phyloP scores from a whole-genome alignment of 2,888 invertebrate genomes.

The Melinopterus prodromus region DNA sequence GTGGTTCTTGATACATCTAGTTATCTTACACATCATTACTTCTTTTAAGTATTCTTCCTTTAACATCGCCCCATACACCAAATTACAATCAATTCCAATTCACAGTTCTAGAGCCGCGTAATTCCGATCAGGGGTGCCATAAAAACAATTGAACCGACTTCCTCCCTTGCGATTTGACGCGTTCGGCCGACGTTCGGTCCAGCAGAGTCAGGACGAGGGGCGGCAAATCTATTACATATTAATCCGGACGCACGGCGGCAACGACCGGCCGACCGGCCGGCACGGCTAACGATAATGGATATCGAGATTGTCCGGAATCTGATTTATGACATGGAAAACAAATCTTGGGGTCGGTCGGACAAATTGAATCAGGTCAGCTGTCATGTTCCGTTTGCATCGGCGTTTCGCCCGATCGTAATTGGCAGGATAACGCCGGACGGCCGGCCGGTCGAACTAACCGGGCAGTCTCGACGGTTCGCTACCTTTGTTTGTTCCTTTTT shows the following conservation, averaged over 20 bases:
- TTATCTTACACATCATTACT: too few relatives aligned
- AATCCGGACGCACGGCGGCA: conserved; percentile 33
- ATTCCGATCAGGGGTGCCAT: conserved; percentile 45
- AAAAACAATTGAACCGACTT: conserved; percentile 53
- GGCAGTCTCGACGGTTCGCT: neutral
- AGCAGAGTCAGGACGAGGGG: neutral
- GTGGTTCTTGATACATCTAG: too few relatives aligned
- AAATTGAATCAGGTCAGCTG: conserved; percentile 60
- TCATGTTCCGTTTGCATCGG: conserved; percentile 52
- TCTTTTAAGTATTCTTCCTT: too few relatives aligned
- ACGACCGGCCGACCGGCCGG: conserved; percentile 33
- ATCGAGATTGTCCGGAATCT: conserved; percentile 60
- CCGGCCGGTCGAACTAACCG: conserved; percentile 5
- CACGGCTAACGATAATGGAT: conserved; percentile 59
- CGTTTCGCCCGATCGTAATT: conserved; percentile 41
- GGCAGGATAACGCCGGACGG: conserved; percentile 38
- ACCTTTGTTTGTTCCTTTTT: neutral
- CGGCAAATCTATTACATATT: conserved; percentile 34
- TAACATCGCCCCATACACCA: conserved; percentile 44
- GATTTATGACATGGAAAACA: conserved; percentile 61
- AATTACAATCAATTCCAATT: conserved; percentile 52
- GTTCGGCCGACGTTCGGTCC: neutral
- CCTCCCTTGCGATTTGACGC: neutral
- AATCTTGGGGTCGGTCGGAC: conserved; percentile 56
- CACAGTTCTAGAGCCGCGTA: conserved; percentile 40